Conservation (phyloP, 2,888 invertebrate species). For the Melinopterus prodromus region DNA sequence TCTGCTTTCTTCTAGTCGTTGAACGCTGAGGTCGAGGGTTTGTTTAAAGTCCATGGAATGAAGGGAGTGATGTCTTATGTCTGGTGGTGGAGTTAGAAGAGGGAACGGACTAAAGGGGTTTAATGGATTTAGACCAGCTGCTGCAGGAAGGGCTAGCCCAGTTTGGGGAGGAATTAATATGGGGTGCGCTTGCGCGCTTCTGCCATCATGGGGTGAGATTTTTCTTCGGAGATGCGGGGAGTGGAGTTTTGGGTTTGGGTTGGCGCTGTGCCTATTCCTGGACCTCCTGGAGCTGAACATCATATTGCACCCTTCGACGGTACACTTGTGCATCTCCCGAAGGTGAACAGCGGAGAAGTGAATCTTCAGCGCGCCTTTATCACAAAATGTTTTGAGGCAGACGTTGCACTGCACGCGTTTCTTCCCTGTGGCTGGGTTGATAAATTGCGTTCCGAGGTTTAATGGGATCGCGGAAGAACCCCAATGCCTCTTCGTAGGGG, state of each 20-base stretch:
- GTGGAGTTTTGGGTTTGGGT: slow-evolving; percentile 97
- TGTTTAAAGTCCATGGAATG: slow-evolving; percentile 72
- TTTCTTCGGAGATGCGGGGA: slow-evolving; percentile 93
- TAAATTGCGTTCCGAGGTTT: slow-evolving; percentile 87
- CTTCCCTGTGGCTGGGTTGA: slow-evolving; percentile 93
- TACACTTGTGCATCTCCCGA: slow-evolving; percentile 99
- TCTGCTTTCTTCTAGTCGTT: slow-evolving; percentile 62
- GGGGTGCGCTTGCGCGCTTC: slow-evolving; percentile 87
- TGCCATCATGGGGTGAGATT: slow-evolving; percentile 92
- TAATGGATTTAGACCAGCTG: slow-evolving; percentile 70
- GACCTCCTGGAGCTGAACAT: slow-evolving; percentile 98
- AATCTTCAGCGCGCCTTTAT: slow-evolving; percentile 98
- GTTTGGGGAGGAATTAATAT: slow-evolving; percentile 79
- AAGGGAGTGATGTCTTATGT: slow-evolving; percentile 69
- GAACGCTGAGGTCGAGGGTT: slow-evolving; percentile 66
- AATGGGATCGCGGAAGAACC: slow-evolving; percentile 79
- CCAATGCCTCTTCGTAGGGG: slow-evolving; percentile 83
- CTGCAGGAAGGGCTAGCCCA: slow-evolving; percentile 68
- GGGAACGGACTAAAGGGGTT: slow-evolving; percentile 83
- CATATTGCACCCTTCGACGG: slow-evolving; percentile 98
- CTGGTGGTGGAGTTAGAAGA: slow-evolving; percentile 74
- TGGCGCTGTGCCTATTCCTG: slow-evolving; percentile 95
- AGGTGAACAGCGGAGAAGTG: slow-evolving; percentile 99
- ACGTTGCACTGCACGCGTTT: slow-evolving; percentile 98
- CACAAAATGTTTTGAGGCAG: slow-evolving; percentile 98